A percentile compares a stretch with the other conserved stretches of the same genome.
Evolutionary conservation across 2,888 invertebrate genomes (phyloP).

Genomic region (Mesoligia furuncula): DNA sequence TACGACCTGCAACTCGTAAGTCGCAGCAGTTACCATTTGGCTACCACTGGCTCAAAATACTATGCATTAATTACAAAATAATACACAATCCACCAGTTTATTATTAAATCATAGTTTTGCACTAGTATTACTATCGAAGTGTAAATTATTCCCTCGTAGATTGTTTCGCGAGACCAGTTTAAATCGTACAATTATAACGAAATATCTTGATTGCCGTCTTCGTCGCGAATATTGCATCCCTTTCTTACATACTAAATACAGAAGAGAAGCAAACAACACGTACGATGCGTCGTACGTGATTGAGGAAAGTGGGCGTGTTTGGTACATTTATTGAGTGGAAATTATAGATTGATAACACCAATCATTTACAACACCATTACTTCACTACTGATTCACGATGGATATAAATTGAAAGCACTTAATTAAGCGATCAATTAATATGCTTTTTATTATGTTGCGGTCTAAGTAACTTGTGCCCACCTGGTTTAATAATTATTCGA

Average conservation of each 20-base stretch:
- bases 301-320: constrained; percentile 70
- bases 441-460: constrained; percentile 47
- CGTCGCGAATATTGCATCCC: constrained; percentile 40
- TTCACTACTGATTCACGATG: constrained; percentile 69
- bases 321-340: constrained; percentile 76
- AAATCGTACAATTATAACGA: constrained; percentile 56
- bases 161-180: constrained; percentile 38
- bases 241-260: constrained; percentile 39
- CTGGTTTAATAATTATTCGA: constrained; percentile 26
- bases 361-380: constrained; percentile 76
- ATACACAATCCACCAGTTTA: constrained; percentile 7
- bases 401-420: constrained; percentile 72
- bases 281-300: constrained; percentile 60
- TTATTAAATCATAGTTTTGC: constrained; percentile 29
- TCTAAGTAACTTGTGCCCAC: constrained; percentile 34
- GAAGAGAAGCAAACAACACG: constrained; percentile 52
- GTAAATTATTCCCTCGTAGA: constrained; percentile 42
- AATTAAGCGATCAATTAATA: constrained; percentile 63
- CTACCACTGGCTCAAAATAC: not conserved
- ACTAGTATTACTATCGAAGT: constrained; percentile 9
- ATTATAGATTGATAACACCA: constrained; percentile 79
- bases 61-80: constrained; percentile 17
- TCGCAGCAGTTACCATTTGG: too few relatives aligned
- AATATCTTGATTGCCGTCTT: constrained; percentile 54
- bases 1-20: not conserved